These are phyloP conservation scores for Coregonus suidteri DNA, from an alignment of 2,797 vertebrate species.

Conservation along the genomic window DNA sequence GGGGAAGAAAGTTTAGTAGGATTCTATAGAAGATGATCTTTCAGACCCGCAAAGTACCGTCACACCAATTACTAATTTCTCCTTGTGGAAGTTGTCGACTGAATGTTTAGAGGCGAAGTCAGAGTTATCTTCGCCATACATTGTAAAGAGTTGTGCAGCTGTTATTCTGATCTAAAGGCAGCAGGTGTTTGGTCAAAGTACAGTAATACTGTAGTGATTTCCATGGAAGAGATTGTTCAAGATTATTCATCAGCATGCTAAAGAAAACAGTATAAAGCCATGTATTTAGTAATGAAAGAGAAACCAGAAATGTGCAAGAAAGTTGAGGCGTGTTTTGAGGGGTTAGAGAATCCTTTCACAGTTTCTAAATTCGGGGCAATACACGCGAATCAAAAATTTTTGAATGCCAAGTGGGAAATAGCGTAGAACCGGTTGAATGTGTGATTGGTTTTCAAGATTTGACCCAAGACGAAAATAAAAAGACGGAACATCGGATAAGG, in stretches of 20 bases:
- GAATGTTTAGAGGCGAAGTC: conserved; percentile 17
- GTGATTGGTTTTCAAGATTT: conserved; percentile 44
- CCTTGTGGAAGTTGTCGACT: conserved; percentile 10
- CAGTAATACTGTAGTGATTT: conserved; percentile 42
- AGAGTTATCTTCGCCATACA: conserved; percentile 18
- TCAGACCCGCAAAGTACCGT: conserved; percentile 12
- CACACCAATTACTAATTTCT: conserved; percentile 1
- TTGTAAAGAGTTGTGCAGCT: conserved; percentile 45
- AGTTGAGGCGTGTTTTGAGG: conserved; percentile 41
- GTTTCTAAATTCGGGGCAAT: conserved; percentile 28
- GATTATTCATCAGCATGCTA: conserved; percentile 42
- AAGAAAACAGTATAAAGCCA: conserved; percentile 33
- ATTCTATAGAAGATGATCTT: conserved; percentile 4
- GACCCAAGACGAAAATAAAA: conserved; percentile 21
- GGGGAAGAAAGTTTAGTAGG: background rate
- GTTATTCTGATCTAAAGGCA: conserved; percentile 42
- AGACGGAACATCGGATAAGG: conserved; percentile 40
- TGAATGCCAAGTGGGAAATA: too few species aligned
- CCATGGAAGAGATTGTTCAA: conserved; percentile 39
- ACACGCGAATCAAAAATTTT: conserved; percentile 27
- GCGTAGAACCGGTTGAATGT: too few species aligned
- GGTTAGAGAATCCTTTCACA: conserved; percentile 30
- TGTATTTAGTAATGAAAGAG: conserved; percentile 28
- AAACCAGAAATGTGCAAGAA: conserved; percentile 44
- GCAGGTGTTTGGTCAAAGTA: conserved; percentile 41